Evolutionary conservation across 1,140 invertebrate species (phyloP).

Genomic region (Sogatella furcifera): DNA sequence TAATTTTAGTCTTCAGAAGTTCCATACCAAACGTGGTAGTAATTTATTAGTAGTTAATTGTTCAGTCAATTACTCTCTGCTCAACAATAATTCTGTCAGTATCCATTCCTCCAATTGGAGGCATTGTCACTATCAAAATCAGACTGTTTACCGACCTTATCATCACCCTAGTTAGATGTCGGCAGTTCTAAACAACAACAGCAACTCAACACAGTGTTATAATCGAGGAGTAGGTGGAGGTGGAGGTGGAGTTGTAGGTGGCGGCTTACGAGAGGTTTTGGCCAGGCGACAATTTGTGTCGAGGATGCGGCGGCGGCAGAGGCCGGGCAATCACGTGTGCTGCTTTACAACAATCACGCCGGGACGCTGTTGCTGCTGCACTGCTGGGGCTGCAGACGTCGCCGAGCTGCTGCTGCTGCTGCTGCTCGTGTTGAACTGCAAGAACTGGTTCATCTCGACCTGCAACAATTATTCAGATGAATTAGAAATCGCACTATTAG

Average conservation of each 20-base stretch:
- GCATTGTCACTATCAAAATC: background rate
- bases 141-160: background rate
- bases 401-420: constrained; percentile 63
- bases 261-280: background rate
- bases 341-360: constrained; percentile 80
- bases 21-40: too few species aligned
- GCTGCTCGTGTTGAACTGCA: constrained; percentile 42
- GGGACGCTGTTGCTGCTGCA: constrained; percentile 56
- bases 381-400: constrained; percentile 52
- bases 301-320: background rate
- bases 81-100: too few species aligned
- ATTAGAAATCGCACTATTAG: too few species aligned
- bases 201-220: constrained; percentile 1
- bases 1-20: too few species aligned
- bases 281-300: background rate
- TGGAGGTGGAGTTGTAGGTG: background rate
- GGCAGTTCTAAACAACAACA: background rate
- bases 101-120: too few species aligned
- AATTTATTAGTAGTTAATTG: too few species aligned
- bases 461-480: too few species aligned
- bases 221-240: background rate
- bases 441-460: constrained; percentile 52
- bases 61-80: too few species aligned
- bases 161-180: background rate
- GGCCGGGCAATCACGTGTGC: constrained; percentile 43